phyloP scores from a whole-genome alignment of 2,888 invertebrate genomes.

The Mesorhabditis spiculigera region DNA sequence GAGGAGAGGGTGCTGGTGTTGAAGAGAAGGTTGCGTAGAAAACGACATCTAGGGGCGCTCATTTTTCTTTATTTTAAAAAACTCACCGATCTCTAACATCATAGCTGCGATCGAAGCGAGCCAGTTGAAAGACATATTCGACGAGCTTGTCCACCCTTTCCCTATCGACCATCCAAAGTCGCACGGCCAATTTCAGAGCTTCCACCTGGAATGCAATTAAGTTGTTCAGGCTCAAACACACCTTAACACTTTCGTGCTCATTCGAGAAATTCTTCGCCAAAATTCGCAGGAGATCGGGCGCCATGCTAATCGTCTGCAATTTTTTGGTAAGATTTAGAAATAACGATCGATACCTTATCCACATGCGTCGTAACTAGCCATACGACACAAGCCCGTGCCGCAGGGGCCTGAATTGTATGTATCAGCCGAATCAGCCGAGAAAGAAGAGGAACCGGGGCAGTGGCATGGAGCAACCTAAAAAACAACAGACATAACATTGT shows the following conservation, averaged over 20 bases:
- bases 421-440: conserved; percentile 73
- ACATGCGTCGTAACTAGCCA: conserved; percentile 71
- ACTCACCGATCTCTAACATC: conserved; percentile 78
- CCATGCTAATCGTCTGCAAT: conserved; percentile 72
- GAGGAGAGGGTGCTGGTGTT: conserved; percentile 58
- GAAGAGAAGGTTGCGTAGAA: conserved; percentile 78
- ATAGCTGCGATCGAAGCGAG: conserved; percentile 93
- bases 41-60: conserved; percentile 69
- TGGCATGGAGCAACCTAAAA: conserved; percentile 43
- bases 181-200: conserved; percentile 87
- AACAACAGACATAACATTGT: not conserved
- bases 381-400: conserved; percentile 84
- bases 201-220: conserved; percentile 67
- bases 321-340: not conserved
- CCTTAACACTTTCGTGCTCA: conserved; percentile 66
- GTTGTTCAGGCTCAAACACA: conserved; percentile 1
- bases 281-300: conserved; percentile 83
- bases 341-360: conserved; percentile 63
- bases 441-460: conserved; percentile 49
- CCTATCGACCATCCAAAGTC: conserved; percentile 82
- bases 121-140: conserved; percentile 86
- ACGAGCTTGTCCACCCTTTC: conserved; percentile 80
- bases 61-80: not conserved
- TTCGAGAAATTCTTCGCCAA: conserved; percentile 81
- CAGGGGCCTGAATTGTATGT: conserved; percentile 76